Conservation (phyloP, 2,113 vertebrate species). For the Oncorhynchus gorbuscha region DNA sequence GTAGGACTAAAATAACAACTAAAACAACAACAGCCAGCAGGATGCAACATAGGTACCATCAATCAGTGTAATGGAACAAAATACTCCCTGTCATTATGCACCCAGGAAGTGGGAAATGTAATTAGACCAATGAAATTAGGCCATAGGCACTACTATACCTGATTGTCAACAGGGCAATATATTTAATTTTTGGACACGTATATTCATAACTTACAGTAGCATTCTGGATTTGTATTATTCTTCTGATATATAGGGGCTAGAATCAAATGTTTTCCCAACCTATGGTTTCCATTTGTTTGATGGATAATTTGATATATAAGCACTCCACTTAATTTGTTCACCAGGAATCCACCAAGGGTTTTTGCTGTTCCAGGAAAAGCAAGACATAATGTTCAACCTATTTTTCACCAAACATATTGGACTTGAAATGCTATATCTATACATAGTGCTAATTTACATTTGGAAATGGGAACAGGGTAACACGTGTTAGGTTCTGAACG, state of each 20-base stretch:
- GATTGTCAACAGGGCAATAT: constrained; percentile 17
- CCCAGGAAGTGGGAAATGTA: constrained; percentile 57
- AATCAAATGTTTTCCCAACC: too few species aligned
- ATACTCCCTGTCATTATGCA: constrained; percentile 56
- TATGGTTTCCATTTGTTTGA: too few species aligned
- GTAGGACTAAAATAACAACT: constrained; percentile 38
- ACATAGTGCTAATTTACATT: constrained; percentile 9
- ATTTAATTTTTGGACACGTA: constrained; percentile 19
- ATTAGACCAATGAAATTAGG: constrained; percentile 67
- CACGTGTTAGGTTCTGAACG: not conserved
- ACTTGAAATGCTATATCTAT: constrained; percentile 5
- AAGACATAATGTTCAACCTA: not conserved
- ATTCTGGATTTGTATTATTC: not conserved
- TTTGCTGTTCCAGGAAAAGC: constrained; percentile 25
- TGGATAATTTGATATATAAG: not conserved
- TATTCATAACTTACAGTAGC: constrained; percentile 2
- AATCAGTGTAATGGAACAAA: constrained; percentile 58
- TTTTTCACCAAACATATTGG: not conserved
- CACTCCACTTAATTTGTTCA: not conserved
- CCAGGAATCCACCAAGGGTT: not conserved
- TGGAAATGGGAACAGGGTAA: not conserved
- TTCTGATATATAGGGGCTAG: too few species aligned
- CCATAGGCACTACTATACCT: constrained; percentile 40
- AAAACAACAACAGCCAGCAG: constrained; percentile 19
- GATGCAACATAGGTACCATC: constrained; percentile 49